phyloP scores from a whole-genome alignment of 2,113 vertebrate species.

The Arothron firmamentum region DNA sequence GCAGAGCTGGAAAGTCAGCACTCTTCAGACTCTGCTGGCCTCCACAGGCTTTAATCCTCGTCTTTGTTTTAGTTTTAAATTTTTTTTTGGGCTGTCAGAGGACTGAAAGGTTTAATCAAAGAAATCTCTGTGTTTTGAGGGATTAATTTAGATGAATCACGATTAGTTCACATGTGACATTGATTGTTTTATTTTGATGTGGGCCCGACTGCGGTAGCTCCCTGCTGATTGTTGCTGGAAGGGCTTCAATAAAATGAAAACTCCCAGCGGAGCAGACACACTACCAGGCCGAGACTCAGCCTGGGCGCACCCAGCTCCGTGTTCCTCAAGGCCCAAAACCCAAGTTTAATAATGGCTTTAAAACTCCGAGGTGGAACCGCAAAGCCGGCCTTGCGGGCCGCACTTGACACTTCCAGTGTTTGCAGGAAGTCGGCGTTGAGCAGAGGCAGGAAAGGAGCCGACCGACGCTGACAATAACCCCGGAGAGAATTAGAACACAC shows the following conservation, averaged over 20 bases:
- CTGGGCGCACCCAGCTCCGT: too few relatives aligned
- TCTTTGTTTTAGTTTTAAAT: background rate
- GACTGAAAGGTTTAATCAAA: background rate
- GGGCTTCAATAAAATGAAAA: too few relatives aligned
- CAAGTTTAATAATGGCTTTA: too few relatives aligned
- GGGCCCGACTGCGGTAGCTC: too few relatives aligned
- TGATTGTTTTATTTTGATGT: too few relatives aligned
- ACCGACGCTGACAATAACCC: slow-evolving; percentile 10
- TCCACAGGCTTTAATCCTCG: background rate
- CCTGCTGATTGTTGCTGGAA: too few relatives aligned
- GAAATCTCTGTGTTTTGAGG: background rate
- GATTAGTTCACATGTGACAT: too few relatives aligned
- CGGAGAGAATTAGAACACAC: background rate
- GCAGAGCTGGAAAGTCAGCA: slow-evolving; percentile 22
- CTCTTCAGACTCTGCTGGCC: background rate
- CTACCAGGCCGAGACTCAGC: too few relatives aligned
- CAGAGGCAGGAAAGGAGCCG: slow-evolving; percentile 53
- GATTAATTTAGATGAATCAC: background rate
- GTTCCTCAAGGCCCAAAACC: too few relatives aligned
- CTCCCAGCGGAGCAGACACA: too few relatives aligned
- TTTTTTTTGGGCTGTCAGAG: background rate
- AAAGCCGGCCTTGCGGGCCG: background rate
- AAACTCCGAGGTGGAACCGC: too few relatives aligned
- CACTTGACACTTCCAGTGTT: slow-evolving; percentile 30
- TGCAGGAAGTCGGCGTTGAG: slow-evolving; percentile 44